phyloP scores from a whole-genome alignment of 2,797 vertebrate species.

The Gobionotothen gibberifrons region DNA sequence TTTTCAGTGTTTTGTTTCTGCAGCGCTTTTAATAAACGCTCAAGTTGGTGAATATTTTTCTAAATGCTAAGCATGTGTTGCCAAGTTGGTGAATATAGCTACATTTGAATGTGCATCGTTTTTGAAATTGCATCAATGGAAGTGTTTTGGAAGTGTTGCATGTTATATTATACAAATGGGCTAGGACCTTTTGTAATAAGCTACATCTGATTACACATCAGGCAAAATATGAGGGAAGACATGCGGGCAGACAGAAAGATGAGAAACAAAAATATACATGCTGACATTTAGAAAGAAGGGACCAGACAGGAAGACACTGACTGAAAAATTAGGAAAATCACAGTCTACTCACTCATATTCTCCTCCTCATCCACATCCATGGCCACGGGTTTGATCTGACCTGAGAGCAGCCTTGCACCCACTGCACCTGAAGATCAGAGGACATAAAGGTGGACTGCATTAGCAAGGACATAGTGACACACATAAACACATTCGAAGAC shows the following conservation, averaged over 20 bases:
- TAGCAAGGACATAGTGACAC: slow-evolving; percentile 26
- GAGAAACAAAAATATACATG: slow-evolving; percentile 37
- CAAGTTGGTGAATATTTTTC: too few species aligned
- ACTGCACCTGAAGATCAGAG: slow-evolving; percentile 85
- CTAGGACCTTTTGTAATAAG: background rate
- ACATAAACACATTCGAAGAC: slow-evolving; percentile 44
- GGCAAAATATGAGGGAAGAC: slow-evolving; percentile 31
- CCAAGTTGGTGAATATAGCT: too few species aligned
- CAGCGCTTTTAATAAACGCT: too few species aligned
- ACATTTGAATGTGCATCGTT: too few species aligned
- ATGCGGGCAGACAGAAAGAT: slow-evolving; percentile 44
- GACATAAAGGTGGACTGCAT: slow-evolving; percentile 43
- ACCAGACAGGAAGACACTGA: slow-evolving; percentile 22
- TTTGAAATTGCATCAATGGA: too few species aligned
- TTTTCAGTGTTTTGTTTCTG: too few species aligned
- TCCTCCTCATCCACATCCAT: slow-evolving; percentile 97
- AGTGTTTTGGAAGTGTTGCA: too few species aligned
- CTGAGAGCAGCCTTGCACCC: slow-evolving; percentile 81
- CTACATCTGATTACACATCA: slow-evolving; percentile 68
- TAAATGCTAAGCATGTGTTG: too few species aligned
- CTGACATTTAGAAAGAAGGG: slow-evolving; percentile 26
- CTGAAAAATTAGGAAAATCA: slow-evolving; percentile 5
- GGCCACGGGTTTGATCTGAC: slow-evolving; percentile 83
- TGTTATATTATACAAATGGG: background rate
- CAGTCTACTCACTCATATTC: slow-evolving; percentile 94